phyloP scores from a whole-genome alignment of 2,113 vertebrate species.

The Psammodynastes pulverulentus region DNA sequence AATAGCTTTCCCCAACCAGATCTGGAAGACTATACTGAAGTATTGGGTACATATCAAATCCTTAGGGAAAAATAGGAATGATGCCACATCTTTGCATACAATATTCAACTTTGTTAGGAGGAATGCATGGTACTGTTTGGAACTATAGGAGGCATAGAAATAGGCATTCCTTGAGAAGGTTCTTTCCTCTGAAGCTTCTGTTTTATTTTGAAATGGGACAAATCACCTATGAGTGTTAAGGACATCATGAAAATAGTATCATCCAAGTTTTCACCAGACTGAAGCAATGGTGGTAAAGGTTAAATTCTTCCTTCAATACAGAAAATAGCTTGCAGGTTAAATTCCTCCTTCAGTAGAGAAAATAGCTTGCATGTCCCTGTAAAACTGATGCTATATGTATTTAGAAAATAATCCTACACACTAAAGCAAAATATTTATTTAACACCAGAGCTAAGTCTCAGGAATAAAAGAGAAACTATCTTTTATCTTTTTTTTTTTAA shows the following conservation, averaged over 20 bases:
- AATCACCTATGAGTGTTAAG: background rate
- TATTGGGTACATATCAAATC: background rate
- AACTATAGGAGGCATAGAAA: background rate
- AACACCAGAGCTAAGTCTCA: background rate
- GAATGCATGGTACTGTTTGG: background rate
- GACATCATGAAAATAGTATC: background rate
- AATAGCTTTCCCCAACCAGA: background rate
- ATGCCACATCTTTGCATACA: background rate
- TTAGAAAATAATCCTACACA: background rate
- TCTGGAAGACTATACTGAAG: background rate
- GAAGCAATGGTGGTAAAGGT: background rate
- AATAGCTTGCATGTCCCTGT: background rate
- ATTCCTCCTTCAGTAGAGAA: background rate
- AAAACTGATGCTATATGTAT: background rate
- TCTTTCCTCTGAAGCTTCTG: background rate
- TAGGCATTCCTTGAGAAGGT: background rate
- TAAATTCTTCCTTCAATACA: background rate
- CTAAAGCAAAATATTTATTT: background rate
- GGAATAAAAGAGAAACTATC: background rate
- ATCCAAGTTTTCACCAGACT: background rate
- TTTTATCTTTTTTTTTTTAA: background rate
- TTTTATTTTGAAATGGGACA: background rate
- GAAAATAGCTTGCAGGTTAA: background rate
- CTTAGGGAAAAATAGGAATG: background rate
- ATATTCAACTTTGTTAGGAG: background rate